Percentiles rank a stretch among this genome's conserved stretches.
phyloP scores from a whole-genome alignment of 1,140 invertebrate genomes.

The Kradibia gibbosae region DNA sequence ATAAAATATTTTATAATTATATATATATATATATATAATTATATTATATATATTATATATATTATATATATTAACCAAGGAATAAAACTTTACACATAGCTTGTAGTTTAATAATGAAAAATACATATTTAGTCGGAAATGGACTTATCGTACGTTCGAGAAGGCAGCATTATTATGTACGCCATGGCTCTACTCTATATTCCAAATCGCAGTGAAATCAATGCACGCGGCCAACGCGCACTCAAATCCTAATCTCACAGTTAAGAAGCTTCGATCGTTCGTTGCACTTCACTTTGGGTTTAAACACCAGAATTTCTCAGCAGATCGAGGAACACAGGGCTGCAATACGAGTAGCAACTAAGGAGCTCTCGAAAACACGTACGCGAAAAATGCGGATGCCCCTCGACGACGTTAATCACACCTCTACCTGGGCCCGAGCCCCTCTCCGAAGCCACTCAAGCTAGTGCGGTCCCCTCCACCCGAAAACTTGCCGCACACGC shows the following conservation, averaged over 20 bases:
- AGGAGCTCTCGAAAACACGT: background rate
- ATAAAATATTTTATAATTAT: too few relatives aligned
- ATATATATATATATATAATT: too few relatives aligned
- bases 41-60: too few relatives aligned
- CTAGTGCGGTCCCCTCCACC: too few relatives aligned
- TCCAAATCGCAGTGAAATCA: slow-evolving; percentile 26
- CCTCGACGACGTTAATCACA: background rate
- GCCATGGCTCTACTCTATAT: background rate
- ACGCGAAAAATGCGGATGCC: background rate
- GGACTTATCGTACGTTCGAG: background rate
- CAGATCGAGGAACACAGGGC: background rate
- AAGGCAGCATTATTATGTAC: background rate
- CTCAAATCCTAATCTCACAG: background rate
- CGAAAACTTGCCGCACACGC: background rate
- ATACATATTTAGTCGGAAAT: background rate
- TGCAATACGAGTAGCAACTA: background rate
- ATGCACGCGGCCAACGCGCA: background rate
- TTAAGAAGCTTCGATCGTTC: background rate
- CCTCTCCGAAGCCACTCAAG: background rate
- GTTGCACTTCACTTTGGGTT: background rate
- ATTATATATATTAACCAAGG: too few relatives aligned
- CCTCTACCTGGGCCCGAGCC: background rate
- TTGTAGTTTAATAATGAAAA: background rate
- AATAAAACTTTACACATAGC: too few relatives aligned
- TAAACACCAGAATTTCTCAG: background rate